Base-by-base conservation (phyloP, 2,888 invertebrate genomes). In the Pilophorus perplexus region DNA sequence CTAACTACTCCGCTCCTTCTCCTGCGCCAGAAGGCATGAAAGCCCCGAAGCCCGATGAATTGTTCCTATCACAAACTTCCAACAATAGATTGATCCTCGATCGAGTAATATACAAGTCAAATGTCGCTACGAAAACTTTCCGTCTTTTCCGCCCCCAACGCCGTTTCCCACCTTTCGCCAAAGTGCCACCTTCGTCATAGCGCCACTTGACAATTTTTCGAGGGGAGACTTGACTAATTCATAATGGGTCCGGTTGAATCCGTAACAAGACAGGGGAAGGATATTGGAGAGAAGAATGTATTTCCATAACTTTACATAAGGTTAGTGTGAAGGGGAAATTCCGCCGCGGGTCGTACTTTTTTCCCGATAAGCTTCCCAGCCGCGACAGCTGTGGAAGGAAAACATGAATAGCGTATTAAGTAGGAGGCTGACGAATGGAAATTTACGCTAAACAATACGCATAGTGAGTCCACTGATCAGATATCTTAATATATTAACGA, bases 301-400 rank as follows among this genome's bases (percentile, higher is more conserved):
- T 62, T 62, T 62, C 62, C 62, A 62, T 62, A 48, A 48, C 33
- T 62, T 62, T 62, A 62, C 62, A 62, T 62, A 48, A 62, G 22
- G 46, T 38, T 40, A 28, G 28, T 22, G 14, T 22, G 14, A n/a
- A 16, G 40, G 40, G 16, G 38, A 57, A 20, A 8, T 20, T 38
- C 33, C 22, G 23, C 38, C n/a, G n/a, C n/a, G n/a, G n/a, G n/a
- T 38, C n/a, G 37, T 37, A 54, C 18, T 54, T 46, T 46, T 42
- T 42, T 42, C 20, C 2, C 25, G 10, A 12, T 23, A 44, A 23
- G 46, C 46, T 4, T 12, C 5, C 22, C 2, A 5, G 23, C 23
- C 46, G 10, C 46, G 22, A 8, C 22, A 23, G 8, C 3, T 10
- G 46, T 22, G 14, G 23, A 22, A 14, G 23, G 46, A 8, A 46